phyloP scores from a whole-genome alignment of 1,140 invertebrate species.

The Aleiodes sp. region DNA sequence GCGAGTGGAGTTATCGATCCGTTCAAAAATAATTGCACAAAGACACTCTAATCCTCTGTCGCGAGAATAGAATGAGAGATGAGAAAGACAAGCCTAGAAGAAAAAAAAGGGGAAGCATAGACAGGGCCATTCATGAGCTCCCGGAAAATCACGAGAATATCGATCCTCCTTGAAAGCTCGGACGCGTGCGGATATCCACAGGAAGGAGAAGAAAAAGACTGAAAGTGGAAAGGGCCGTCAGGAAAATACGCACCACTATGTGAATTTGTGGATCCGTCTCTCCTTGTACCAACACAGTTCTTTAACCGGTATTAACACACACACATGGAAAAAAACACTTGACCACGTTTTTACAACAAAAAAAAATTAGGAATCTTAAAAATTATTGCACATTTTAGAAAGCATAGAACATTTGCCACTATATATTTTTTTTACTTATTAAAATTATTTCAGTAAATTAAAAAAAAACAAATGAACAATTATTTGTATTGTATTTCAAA shows the following conservation, averaged over 20 bases:
- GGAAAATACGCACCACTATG: constrained; percentile 15
- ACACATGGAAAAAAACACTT: no score
- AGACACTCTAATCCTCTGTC: constrained; percentile 11
- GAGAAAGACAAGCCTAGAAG: not conserved
- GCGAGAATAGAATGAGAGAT: not conserved
- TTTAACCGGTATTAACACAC: not conserved
- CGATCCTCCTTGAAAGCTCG: constrained; percentile 6
- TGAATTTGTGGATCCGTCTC: not conserved
- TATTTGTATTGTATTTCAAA: not conserved
- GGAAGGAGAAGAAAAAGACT: not conserved
- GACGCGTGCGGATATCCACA: not conserved
- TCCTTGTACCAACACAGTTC: no score
- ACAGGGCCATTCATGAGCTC: constrained; percentile 19
- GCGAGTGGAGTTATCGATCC: no score
- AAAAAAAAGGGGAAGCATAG: constrained; percentile 1
- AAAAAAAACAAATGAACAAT: no score
- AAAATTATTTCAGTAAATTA: no score
- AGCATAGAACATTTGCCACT: no score
- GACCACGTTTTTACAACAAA: no score
- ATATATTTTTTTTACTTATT: no score
- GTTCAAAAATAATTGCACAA: constrained; percentile 31
- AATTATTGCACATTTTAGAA: no score
- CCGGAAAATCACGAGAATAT: constrained; percentile 25
- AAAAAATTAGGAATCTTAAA: no score
- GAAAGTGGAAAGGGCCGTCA: constrained; percentile 3